Percentiles rank a stretch among this genome's conserved stretches.
These are phyloP conservation scores for Montipora foliosa DNA, from an alignment of 64 coral and sea anemone genomes.

Conservation along the genomic window DNA sequence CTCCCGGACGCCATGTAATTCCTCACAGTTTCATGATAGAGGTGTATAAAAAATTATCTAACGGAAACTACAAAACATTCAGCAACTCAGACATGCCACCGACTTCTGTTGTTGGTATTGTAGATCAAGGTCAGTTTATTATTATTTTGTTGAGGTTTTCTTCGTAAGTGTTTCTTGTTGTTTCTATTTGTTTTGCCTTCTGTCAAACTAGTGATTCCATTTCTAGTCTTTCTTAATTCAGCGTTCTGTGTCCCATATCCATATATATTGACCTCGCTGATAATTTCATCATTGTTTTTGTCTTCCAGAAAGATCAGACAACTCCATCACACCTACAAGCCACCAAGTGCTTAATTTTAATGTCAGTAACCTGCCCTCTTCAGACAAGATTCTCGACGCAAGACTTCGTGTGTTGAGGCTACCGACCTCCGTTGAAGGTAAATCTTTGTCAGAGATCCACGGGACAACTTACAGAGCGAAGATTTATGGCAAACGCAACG, in stretches of 20 bases:
- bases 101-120: slow-evolving; percentile 85
- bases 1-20: slow-evolving; percentile 73
- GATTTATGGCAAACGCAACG: slow-evolving; percentile 70
- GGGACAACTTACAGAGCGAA: slow-evolving; percentile 90
- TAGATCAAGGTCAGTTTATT: slow-evolving; percentile 91
- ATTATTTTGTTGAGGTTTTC: slow-evolving; percentile 39
- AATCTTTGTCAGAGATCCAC: slow-evolving; percentile 48
- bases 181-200: slow-evolving; percentile 87
- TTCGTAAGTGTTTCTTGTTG: slow-evolving; percentile 76
- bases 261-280: not conserved
- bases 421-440: slow-evolving; percentile 25
- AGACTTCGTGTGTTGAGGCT: slow-evolving; percentile 82
- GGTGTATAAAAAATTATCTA: slow-evolving; percentile 87
- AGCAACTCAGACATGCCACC: slow-evolving; percentile 28
- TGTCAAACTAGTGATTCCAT: slow-evolving; percentile 30
- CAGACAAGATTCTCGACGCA: slow-evolving; percentile 80
- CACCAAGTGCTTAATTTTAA: slow-evolving; percentile 92
- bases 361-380: slow-evolving; percentile 70
- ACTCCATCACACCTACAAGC: slow-evolving; percentile 36
- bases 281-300: slow-evolving; percentile 14
- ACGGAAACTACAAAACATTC: slow-evolving; percentile 55
- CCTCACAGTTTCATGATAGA: slow-evolving; percentile 94
- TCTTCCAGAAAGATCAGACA: slow-evolving; percentile 76
- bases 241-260: not conserved
- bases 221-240: slow-evolving; percentile 51